Evolutionary conservation across 2,888 invertebrate species (phyloP).

Genomic region (Thymelicus lineola): DNA sequence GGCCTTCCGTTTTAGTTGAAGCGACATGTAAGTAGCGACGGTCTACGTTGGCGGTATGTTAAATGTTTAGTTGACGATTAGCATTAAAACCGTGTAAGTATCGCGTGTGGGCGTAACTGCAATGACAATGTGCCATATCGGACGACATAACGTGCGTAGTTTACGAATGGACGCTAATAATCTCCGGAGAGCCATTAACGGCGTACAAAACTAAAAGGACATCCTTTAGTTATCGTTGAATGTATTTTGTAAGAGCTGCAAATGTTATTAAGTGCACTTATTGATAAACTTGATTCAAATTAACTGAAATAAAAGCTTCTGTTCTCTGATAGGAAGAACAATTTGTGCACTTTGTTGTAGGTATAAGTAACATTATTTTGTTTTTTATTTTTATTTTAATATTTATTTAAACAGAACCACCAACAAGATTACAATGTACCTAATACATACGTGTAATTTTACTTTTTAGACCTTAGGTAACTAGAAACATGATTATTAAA

Average conservation of each 20-base stretch:
- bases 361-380: no score
- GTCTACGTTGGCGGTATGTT: slow-evolving; percentile 30
- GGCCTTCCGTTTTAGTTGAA: not conserved
- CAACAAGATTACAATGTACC: no score
- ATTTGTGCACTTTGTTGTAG: no score
- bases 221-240: slow-evolving; percentile 6
- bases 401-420: no score
- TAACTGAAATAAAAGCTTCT: not conserved
- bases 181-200: slow-evolving; percentile 9
- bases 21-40: slow-evolving; percentile 8
- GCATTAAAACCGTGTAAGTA: slow-evolving; percentile 34
- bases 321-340: not conserved
- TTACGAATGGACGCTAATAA: slow-evolving; percentile 27
- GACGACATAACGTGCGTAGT: slow-evolving; percentile 27
- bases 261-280: slow-evolving; percentile 4
- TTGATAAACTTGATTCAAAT: not conserved
- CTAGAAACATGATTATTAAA: no score
- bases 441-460: no score
- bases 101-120: slow-evolving; percentile 29
- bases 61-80: slow-evolving; percentile 27
- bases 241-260: slow-evolving; percentile 6
- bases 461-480: no score
- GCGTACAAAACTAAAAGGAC: not conserved
- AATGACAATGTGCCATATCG: slow-evolving; percentile 34
- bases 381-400: no score